phyloP scores from a whole-genome alignment of 2,888 invertebrate genomes.

The Apotomis capreana region DNA sequence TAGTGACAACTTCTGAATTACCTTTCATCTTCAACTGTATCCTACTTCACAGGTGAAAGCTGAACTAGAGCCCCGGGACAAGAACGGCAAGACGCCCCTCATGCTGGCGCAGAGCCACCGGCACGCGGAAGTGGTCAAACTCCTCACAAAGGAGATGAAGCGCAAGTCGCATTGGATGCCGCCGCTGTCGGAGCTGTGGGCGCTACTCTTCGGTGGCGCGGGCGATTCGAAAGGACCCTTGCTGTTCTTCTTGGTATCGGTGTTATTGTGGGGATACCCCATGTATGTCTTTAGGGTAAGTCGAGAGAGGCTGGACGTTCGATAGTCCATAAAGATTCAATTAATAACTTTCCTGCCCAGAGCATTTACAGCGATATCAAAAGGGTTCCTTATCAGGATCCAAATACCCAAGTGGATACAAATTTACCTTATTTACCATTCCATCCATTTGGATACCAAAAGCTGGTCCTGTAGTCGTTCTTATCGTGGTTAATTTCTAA shows the following conservation, averaged over 20 bases:
- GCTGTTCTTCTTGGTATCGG: conserved; percentile 92
- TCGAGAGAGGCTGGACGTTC: background rate
- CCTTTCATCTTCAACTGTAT: background rate
- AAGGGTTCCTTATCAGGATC: too few relatives aligned
- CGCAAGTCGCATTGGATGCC: conserved; percentile 93
- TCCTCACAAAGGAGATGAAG: conserved; percentile 91
- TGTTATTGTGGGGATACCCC: conserved; percentile 95
- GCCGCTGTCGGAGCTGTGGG: conserved; percentile 94
- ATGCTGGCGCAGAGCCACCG: conserved; percentile 95
- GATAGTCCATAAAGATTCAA: too few relatives aligned
- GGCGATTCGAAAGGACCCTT: conserved; percentile 95
- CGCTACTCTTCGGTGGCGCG: conserved; percentile 93
- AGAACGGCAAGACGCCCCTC: conserved; percentile 95
- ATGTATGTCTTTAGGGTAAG: conserved; percentile 94
- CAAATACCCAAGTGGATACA: too few relatives aligned
- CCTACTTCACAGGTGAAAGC: conserved; percentile 87
- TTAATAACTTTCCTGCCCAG: too few relatives aligned
- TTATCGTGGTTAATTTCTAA: too few relatives aligned
- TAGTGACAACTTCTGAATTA: background rate
- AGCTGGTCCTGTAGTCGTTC: too few relatives aligned
- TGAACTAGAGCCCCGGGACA: conserved; percentile 93
- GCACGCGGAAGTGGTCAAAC: conserved; percentile 92
- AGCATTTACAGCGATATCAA: too few relatives aligned
- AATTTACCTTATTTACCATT: too few relatives aligned
- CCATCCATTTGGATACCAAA: too few relatives aligned